Base-by-base conservation (phyloP, 2,888 invertebrate species). In the Chironomus riparius region DNA sequence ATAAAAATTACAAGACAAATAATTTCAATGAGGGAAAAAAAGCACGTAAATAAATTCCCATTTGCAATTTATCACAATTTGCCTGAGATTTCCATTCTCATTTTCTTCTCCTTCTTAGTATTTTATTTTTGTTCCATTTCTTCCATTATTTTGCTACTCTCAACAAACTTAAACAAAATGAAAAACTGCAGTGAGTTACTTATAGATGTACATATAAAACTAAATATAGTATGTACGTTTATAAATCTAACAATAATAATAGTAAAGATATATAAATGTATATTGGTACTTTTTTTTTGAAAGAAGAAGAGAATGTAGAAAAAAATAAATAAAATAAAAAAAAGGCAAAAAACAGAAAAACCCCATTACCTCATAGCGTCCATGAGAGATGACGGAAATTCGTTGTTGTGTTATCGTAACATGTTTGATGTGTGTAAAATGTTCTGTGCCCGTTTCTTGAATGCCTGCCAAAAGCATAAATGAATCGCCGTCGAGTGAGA, bases 381-480 rank as follows among this genome's bases (percentile, higher is more conserved):
- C 94, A 81, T 94, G 94, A 73, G 93, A 93, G 78, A 94, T 87
- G 70, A 94, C 93, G 7, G 93, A 91, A 81, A 93, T 92, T 80
- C 93, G 88, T 82, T 93, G 92, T 80, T 93, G 90, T 77, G 91
- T 87, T 78, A 93, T 89, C 78, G 92, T 93, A 78, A 94, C 89
- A 82, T 94, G 93, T 81, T 94, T 94, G 83, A 94, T 93, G 86
- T 94, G 94, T 62, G 93, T 94, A 85, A 90, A 94, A 82, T 92
- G 90, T 82, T 94, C 93, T 78, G 90, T 89, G 68, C 90, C 91
- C 69, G 93, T 93, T 81, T 94, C 94, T 81, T 93, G 92, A 72
- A 94, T 92, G 18, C 92, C 89, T 4, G 94, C 92, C 78, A 94
- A 86, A 77, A 94, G 86, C 77, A 95, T 87, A 84, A 93, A 94